phyloP scores from a whole-genome alignment of 2,888 invertebrate species.

The Pantelozetes paolii region DNA sequence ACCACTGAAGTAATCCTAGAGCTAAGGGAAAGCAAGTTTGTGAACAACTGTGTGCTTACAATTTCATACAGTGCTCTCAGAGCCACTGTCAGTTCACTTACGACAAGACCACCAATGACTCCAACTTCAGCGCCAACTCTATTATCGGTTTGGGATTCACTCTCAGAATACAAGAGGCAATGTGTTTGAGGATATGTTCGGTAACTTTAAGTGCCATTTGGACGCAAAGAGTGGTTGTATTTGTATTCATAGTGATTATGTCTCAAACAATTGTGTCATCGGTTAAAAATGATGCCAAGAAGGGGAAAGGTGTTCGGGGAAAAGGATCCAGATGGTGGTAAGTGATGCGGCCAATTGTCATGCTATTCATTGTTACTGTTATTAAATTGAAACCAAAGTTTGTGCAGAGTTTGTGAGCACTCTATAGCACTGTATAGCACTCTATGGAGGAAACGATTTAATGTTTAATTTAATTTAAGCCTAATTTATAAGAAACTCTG shows the following conservation, averaged over 20 bases:
- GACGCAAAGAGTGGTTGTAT: neutral
- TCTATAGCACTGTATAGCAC: too few relatives aligned
- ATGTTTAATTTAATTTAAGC: too few relatives aligned
- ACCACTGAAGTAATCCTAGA: too few relatives aligned
- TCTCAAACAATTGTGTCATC: slow-evolving; percentile 3
- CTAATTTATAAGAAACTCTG: neutral
- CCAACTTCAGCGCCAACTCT: neutral
- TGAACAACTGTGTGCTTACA: too few relatives aligned
- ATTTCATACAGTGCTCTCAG: neutral
- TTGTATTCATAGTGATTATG: neutral
- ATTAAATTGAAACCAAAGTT: too few relatives aligned
- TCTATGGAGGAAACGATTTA: too few relatives aligned
- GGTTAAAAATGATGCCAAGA: slow-evolving; percentile 24
- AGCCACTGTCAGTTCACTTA: neutral
- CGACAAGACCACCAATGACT: slow-evolving; percentile 17
- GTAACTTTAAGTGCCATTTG: slow-evolving; percentile 30
- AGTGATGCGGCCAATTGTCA: slow-evolving; percentile 40
- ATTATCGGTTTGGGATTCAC: neutral
- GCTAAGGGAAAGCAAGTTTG: too few relatives aligned
- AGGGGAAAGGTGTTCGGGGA: slow-evolving; percentile 40
- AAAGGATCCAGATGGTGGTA: slow-evolving; percentile 48
- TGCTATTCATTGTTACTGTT: neutral
- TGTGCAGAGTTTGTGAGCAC: too few relatives aligned
- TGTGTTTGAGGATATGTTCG: slow-evolving; percentile 27
- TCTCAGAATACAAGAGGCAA: neutral